Evolutionary conservation across 2,888 invertebrate species (phyloP), one percentile per base, ranked within the genome.

Genomic region (Lacanobia oleracea): DNA sequence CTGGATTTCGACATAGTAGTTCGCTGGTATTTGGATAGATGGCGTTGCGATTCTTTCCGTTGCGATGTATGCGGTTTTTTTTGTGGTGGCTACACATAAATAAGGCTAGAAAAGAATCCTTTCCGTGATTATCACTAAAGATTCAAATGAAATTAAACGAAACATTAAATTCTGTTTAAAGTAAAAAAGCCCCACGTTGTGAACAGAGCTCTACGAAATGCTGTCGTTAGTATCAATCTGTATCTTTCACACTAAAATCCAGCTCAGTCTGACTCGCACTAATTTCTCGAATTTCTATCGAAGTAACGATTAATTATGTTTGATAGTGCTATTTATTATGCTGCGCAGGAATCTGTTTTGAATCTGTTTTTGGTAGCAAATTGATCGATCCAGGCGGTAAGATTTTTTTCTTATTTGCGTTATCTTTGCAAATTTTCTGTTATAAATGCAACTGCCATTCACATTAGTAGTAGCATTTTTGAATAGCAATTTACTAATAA

Each of bases 251-350:
- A 74, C 68, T 74, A 77, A 82, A 81, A 79, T 79, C 51, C 78
- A 56, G 64, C 51, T 73, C 51, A 76, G 79, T 68, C 54, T 8
- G 23, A 53, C 79, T 77, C 70, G 70, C 63, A 67, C 72, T 70
- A 79, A 85, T 86, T 84, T 83, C 65, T 62, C 43, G 75, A 78
- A 86, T 81, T 69, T 72, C 75, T 79, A 79, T 76, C 59, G 59
- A 82, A 75, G 75, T 61, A 67, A 78, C 66, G 40, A 79, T 72
- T 73, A 67, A 75, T 82, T 77, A 71, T 61, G 71, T 84, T 75
- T 77, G 70, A 83, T 72, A 71, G 63, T 50, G 65, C 60, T 54
- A 85, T 85, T 73, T 67, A 51, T 85, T 78, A 83, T 50, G 14
- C 54, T 51, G 61, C 16, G 6, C 10, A 16, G 63, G 57, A 81